These are phyloP conservation scores for Lithophane ornitopus DNA, from an alignment of 2,888 invertebrate genomes.

Conservation along the genomic window DNA sequence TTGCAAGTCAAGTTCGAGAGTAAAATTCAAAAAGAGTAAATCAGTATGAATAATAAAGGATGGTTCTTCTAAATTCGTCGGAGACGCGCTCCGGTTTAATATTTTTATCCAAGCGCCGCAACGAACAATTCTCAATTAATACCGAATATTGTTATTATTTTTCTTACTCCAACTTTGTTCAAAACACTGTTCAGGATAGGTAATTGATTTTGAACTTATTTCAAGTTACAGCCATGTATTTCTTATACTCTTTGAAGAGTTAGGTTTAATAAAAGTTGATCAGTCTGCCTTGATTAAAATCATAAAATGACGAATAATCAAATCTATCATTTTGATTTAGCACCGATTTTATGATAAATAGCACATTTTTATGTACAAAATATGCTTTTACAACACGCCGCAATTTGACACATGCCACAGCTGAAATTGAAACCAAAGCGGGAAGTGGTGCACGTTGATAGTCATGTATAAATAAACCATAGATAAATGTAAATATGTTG, in stretches of 20 bases:
- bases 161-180: background rate
- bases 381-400: conserved; percentile 14
- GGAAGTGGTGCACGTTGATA: conserved; percentile 2
- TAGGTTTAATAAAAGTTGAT: background rate
- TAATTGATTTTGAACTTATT: background rate
- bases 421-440: conserved; percentile 8
- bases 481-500: conserved; percentile 17
- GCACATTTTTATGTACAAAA: background rate
- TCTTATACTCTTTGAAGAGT: too few relatives aligned
- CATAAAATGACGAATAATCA: background rate
- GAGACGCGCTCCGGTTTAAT: background rate
- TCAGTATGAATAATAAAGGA: background rate
- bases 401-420: background rate
- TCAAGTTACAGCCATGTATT: background rate
- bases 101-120: background rate
- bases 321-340: background rate
- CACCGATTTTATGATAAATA: background rate
- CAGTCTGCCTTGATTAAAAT: background rate
- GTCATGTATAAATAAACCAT: conserved; percentile 10
- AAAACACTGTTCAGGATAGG: background rate
- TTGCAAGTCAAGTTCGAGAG: background rate
- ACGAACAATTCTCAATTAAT: background rate
- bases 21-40: background rate
- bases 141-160: background rate
- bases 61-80: background rate